Conservation (phyloP, 2,888 invertebrate species). For the Autographa gamma region DNA sequence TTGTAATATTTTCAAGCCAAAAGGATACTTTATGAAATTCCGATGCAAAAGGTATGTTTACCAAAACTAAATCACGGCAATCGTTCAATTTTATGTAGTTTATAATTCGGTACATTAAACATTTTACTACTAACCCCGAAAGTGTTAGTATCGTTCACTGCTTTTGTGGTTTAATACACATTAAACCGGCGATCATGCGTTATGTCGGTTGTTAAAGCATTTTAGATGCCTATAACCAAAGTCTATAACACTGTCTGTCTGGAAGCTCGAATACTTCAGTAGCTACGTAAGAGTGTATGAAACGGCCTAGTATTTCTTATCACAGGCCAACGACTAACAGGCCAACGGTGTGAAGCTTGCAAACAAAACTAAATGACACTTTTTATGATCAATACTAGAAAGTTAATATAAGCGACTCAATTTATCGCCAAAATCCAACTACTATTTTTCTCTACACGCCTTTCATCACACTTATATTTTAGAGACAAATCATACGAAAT, state of each 20-base stretch:
- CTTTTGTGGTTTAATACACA: conserved; percentile 40
- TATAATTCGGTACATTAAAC: conserved; percentile 33
- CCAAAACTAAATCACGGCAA: background rate
- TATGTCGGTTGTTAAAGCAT: conserved; percentile 28
- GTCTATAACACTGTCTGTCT: background rate
- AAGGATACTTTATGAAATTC: no score
- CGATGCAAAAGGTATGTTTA: background rate
- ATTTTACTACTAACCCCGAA: conserved; percentile 34
- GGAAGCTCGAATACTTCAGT: background rate
- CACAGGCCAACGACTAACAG: no score
- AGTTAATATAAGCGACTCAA: no score
- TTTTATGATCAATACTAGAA: no score
- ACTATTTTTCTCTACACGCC: no score
- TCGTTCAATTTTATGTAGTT: conserved; percentile 22
- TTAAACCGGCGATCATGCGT: conserved; percentile 20
- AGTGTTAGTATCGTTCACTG: conserved; percentile 32
- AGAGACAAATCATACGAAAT: no score
- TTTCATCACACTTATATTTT: no score
- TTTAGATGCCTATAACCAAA: conserved; percentile 18
- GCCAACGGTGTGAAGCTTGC: no score
- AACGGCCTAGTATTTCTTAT: background rate
- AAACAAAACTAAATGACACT: no score
- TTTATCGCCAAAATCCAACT: no score
- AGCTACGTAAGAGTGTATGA: background rate
- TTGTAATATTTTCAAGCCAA: no score